Evolutionary conservation across 1,140 invertebrate genomes (phyloP), one percentile per base, ranked within the genome.

Genomic region (Saccostrea cuccullata): DNA sequence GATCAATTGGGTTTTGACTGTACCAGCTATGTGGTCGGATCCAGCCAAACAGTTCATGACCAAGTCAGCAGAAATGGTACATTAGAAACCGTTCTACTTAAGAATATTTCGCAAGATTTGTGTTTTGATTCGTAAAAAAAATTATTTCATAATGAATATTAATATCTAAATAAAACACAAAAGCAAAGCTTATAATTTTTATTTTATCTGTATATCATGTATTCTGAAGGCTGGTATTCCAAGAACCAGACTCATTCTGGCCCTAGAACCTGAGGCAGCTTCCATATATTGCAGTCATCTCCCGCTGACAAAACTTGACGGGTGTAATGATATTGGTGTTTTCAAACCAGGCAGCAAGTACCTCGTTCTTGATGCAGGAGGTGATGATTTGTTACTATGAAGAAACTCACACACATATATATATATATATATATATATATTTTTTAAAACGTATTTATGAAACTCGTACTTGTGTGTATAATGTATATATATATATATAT

Each of bases 221-320:
- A 40, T 40, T 47, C 13, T n/a, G 4, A 55, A 90, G 89, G 86
- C 89, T 73, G 89, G 77, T 1, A 88, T 88, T 12, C 6, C 13
- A n/a, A 56, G 58, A 17, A 55, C 86, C 3, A 86, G 89, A 12
- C 84, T 89, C 20, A 86, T 85, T n/a, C 60, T 89, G 15, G 86
- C 90, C 1, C 55, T 87, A 56, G 90, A 90, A 86, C 88, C 88
- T 17, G 88, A 90, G 20, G 88, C 84, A n/a, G 87, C 89, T 11
- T 90, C 87, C n/a, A 40, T 90, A 6, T 89, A 87, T 67, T 90
- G 87, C 36, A 88, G 60, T n/a, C 30, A 40, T 26, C 17, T 88
- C 12, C 86, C 86, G 12, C 15, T 86, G 6, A 17, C 82, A 47
- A 82, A 85, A 47, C 40, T 55, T 12, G 55, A 56, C 2, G 64